Evolutionary conservation across 2,888 invertebrate species (phyloP).

Genomic region (Agelastica alni): DNA sequence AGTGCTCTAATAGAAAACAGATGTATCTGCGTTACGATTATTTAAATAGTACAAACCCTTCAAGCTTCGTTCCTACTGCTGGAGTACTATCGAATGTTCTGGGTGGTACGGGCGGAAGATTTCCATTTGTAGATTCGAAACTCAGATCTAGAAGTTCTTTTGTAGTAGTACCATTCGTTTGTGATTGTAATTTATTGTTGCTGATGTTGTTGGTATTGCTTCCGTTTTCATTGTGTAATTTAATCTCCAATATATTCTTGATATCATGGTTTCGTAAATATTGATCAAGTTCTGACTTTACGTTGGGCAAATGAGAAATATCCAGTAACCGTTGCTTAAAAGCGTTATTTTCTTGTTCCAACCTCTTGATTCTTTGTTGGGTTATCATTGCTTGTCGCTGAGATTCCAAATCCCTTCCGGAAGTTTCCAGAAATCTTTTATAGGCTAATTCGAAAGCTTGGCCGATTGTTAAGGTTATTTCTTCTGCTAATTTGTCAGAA

Average conservation of each 20-base stretch:
- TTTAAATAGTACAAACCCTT: conserved; percentile 63
- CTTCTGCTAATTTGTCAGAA: conserved; percentile 95
- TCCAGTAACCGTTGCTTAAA: conserved; percentile 82
- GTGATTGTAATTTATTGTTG: conserved; percentile 8
- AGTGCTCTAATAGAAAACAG: no score
- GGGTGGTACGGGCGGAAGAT: conserved; percentile 59
- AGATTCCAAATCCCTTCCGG: conserved; percentile 85
- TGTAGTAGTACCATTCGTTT: conserved; percentile 37
- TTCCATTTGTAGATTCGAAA: conserved; percentile 46
- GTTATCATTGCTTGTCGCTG: conserved; percentile 76
- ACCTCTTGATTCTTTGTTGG: conserved; percentile 83
- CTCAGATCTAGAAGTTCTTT: conserved; percentile 50
- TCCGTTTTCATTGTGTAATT: conserved; percentile 15
- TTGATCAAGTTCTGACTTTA: conserved; percentile 60
- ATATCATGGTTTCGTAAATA: conserved; percentile 60
- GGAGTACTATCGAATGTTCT: conserved; percentile 61
- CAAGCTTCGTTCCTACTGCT: conserved; percentile 76
- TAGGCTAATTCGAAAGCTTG: conserved; percentile 98
- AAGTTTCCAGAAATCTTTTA: conserved; percentile 90
- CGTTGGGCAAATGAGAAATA: conserved; percentile 59
- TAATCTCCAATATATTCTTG: conserved; percentile 59
- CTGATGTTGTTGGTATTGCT: conserved; percentile 1
- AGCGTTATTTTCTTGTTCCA: conserved; percentile 83
- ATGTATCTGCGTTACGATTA: no score
- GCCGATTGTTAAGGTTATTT: conserved; percentile 96